Percentiles rank a stretch among this genome's conserved stretches.
Evolutionary conservation across 2,113 vertebrate genomes (phyloP).

Genomic region (Tragelaphus buxtoni): DNA sequence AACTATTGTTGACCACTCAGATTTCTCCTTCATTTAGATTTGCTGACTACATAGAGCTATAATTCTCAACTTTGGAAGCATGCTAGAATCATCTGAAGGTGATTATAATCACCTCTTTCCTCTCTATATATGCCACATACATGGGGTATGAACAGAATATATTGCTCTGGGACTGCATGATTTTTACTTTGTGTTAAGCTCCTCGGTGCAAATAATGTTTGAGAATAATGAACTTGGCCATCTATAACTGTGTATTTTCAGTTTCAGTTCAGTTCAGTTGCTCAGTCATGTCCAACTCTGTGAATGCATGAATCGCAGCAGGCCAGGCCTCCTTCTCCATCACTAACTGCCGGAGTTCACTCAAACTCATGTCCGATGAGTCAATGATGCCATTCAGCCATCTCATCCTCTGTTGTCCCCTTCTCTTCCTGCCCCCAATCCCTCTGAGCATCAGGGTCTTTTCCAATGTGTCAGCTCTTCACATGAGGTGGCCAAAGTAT

Average conservation of each 20-base stretch:
- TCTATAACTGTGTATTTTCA: neutral
- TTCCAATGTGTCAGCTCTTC: no score
- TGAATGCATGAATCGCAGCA: no score
- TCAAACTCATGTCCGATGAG: no score
- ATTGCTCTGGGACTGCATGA: neutral
- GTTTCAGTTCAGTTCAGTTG: neutral
- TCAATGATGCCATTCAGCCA: no score
- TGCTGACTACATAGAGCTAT: neutral
- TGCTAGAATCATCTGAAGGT: neutral
- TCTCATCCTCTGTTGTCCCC: no score
- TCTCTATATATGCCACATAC: neutral
- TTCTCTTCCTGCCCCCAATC: no score
- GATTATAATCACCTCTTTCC: neutral
- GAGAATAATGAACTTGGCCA: neutral
- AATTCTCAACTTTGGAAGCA: neutral
- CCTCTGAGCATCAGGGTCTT: no score
- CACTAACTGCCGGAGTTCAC: no score
- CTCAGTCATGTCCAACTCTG: no score
- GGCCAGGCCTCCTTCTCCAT: no score
- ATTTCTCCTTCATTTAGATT: neutral
- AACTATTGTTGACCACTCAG: neutral
- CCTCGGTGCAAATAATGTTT: neutral
- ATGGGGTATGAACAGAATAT: neutral
- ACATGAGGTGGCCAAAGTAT: no score
- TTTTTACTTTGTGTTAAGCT: neutral